Evolutionary conservation across 2,113 vertebrate genomes (phyloP).

Genomic region (Sceloporus undulatus): DNA sequence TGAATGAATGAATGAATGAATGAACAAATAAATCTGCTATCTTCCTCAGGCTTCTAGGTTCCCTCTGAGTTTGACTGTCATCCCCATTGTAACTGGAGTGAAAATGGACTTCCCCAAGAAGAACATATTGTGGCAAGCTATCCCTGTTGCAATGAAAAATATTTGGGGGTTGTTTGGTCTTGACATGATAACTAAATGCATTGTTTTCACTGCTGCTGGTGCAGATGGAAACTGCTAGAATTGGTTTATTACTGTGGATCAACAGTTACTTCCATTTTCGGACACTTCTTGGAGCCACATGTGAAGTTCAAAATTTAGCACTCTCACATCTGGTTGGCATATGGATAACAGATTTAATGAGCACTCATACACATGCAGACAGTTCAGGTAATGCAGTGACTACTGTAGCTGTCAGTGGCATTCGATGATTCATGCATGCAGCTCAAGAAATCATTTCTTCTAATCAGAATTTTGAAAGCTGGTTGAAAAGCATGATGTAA

Average conservation of each 20-base stretch:
- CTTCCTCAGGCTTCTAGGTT: neutral
- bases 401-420: rapidly evolving
- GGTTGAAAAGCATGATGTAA: neutral
- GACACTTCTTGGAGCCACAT: neutral
- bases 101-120: neutral
- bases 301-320: neutral
- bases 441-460: constrained; percentile 20
- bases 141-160: neutral
- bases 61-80: neutral
- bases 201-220: neutral
- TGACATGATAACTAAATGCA: neutral
- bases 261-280: neutral
- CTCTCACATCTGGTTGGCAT: neutral
- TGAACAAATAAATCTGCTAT: no score
- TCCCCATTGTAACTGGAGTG: neutral
- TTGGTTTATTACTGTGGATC: neutral
- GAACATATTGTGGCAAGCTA: neutral
- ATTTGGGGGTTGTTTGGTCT: neutral
- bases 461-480: constrained; percentile 20
- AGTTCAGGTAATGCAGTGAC: neutral
- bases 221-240: neutral
- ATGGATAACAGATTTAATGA: neutral
- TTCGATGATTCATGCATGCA: neutral
- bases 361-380: neutral
- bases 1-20: no score